phyloP scores from a whole-genome alignment of 2,888 invertebrate species.

The Habroteleia sp. region DNA sequence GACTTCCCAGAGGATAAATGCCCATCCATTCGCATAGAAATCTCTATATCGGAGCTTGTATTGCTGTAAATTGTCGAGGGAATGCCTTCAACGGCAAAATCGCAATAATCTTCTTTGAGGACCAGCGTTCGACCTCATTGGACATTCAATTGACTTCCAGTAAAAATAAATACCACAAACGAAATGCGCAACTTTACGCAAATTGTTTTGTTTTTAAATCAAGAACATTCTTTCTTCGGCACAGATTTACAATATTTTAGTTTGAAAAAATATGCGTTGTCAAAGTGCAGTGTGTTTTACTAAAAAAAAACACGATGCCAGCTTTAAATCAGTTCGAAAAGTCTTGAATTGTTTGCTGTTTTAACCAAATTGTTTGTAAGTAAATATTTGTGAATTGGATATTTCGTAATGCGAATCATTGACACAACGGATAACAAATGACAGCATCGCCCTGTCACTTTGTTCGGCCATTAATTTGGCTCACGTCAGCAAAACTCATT shows the following conservation, averaged over 20 bases:
- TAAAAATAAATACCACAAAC: slow-evolving; percentile 48
- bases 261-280: slow-evolving; percentile 1
- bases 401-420: slow-evolving; percentile 5
- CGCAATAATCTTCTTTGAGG: slow-evolving; percentile 53
- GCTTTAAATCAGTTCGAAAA: too few species aligned
- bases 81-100: slow-evolving; percentile 40
- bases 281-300: not conserved
- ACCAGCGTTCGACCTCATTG: slow-evolving; percentile 43
- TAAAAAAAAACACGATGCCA: not conserved
- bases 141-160: slow-evolving; percentile 41
- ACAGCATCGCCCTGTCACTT: slow-evolving; percentile 10
- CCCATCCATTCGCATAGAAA: slow-evolving; percentile 26
- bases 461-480: slow-evolving; percentile 32
- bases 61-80: slow-evolving; percentile 34
- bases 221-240: not conserved
- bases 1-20: slow-evolving; percentile 38
- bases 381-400: too few species aligned
- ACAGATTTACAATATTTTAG: not conserved
- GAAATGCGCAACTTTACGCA: slow-evolving; percentile 29
- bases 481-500: slow-evolving; percentile 37
- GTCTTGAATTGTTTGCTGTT: too few species aligned
- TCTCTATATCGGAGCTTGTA: slow-evolving; percentile 39
- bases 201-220: slow-evolving; percentile 22
- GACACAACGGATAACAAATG: slow-evolving; percentile 24
- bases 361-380: too few species aligned